Evolutionary conservation across 35 echinoderm and acorn worm species (phyloP).

Genomic region (Ophiothrix spiculata): DNA sequence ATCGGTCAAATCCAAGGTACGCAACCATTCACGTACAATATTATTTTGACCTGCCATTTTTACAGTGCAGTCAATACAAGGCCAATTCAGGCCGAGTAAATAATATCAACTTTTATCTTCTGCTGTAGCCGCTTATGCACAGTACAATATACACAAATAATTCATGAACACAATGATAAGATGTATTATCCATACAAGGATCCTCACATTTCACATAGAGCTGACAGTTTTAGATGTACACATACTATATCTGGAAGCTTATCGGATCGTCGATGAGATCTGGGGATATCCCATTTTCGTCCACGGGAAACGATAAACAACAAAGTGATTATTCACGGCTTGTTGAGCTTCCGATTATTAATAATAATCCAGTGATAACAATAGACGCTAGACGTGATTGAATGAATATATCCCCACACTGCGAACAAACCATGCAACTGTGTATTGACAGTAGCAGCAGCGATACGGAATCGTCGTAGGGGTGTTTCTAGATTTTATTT

Average conservation of each 20-base stretch:
- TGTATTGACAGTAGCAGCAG: too few relatives aligned
- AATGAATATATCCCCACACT: not conserved
- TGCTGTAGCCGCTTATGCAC: not conserved
- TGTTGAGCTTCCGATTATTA: not conserved
- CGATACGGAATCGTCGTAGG: too few relatives aligned
- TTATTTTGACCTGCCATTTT: conserved; percentile 40
- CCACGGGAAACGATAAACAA: not conserved
- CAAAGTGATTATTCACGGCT: not conserved
- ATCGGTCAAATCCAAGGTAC: conserved; percentile 76
- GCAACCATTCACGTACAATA: conserved; percentile 93
- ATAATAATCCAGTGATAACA: not conserved
- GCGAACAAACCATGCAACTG: too few relatives aligned
- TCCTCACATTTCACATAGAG: not conserved
- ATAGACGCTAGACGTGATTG: not conserved
- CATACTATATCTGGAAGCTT: too few relatives aligned
- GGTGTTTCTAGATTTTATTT: too few relatives aligned
- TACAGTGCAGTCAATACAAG: not conserved
- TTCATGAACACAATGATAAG: not conserved
- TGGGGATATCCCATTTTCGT: not conserved
- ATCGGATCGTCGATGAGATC: too few relatives aligned
- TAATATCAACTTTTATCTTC: not conserved
- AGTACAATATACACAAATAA: not conserved
- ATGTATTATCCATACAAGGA: not conserved
- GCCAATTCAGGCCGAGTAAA: not conserved
- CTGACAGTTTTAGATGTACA: not conserved